phyloP scores from a whole-genome alignment of 23 tunicate genomes.

The Trididemnum nubilum region DNA sequence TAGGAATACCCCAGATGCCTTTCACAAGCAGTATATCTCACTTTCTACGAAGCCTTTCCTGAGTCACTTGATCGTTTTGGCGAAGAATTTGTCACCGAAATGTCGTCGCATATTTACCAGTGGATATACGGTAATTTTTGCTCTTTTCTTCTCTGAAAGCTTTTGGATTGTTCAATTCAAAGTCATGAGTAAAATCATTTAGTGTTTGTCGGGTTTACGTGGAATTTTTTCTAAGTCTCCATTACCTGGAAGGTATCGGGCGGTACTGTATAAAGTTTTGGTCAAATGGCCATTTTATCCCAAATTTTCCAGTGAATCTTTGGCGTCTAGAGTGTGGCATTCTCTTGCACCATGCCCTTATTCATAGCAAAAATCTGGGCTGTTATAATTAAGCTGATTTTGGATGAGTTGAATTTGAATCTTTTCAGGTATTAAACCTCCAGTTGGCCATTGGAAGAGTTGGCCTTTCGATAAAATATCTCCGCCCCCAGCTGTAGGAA shows the following conservation, averaged over 20 bases:
- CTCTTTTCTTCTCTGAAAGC: too few relatives aligned
- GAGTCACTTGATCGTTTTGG: slow-evolving; percentile 69
- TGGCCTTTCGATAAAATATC: slow-evolving; percentile 78
- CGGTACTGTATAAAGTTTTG: too few relatives aligned
- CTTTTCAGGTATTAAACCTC: slow-evolving; percentile 68
- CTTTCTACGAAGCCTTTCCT: slow-evolving; percentile 89
- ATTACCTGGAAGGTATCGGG: too few relatives aligned
- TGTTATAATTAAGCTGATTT: too few relatives aligned
- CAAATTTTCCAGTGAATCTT: too few relatives aligned
- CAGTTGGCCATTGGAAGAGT: slow-evolving; percentile 60
- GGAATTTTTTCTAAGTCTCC: too few relatives aligned
- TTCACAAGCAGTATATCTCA: slow-evolving; percentile 73
- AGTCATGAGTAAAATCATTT: background rate
- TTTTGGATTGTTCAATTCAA: background rate
- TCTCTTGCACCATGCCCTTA: too few relatives aligned
- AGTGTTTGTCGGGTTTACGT: too few relatives aligned
- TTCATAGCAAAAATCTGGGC: too few relatives aligned
- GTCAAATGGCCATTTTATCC: too few relatives aligned
- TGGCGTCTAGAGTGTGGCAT: too few relatives aligned
- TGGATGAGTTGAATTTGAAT: too few relatives aligned
- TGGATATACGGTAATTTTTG: slow-evolving; percentile 60
- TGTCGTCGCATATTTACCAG: slow-evolving; percentile 47
- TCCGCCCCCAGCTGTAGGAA: slow-evolving; percentile 22
- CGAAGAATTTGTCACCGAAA: slow-evolving; percentile 71
- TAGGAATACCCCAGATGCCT: slow-evolving; percentile 86